Conservation (phyloP, 1,140 invertebrate genomes). For the Bombus sibiricus region DNA sequence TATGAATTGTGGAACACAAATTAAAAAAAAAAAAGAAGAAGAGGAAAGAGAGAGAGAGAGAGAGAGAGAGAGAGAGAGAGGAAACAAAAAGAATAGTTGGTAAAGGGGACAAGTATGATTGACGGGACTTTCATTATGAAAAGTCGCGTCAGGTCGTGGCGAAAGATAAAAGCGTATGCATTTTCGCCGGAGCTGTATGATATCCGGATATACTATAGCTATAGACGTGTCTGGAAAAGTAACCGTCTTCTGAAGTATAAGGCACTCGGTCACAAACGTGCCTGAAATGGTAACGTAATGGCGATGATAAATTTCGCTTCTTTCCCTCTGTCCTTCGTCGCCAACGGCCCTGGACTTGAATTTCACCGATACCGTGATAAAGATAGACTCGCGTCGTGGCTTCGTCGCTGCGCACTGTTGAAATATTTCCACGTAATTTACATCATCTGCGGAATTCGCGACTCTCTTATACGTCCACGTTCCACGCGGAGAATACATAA, state of each 20-base stretch:
- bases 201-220: neutral
- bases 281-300: constrained; percentile 69
- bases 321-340: neutral
- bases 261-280: constrained; percentile 72
- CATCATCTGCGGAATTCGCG: constrained; percentile 64
- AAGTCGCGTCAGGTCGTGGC: constrained; percentile 28
- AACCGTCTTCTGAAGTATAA: constrained; percentile 45
- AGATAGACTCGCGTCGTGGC: constrained; percentile 18
- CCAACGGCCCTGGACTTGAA: constrained; percentile 45
- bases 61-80: no score
- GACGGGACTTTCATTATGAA: constrained; percentile 51
- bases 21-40: neutral
- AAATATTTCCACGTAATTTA: constrained; percentile 76
- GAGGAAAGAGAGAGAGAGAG: no score
- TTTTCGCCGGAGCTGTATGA: neutral
- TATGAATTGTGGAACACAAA: neutral
- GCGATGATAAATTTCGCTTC: constrained; percentile 71
- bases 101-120: constrained; percentile 14
- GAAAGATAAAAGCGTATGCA: constrained; percentile 59
- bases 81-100: neutral
- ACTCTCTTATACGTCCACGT: constrained; percentile 49
- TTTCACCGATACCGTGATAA: constrained; percentile 55
- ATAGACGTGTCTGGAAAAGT: neutral
- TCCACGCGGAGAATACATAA: constrained; percentile 69
- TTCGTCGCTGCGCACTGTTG: constrained; percentile 22